A percentile compares a stretch with the other conserved stretches of the same genome.
phyloP scores from a whole-genome alignment of 64 coral and sea anemone species.

The Stichodactyla helianthus region DNA sequence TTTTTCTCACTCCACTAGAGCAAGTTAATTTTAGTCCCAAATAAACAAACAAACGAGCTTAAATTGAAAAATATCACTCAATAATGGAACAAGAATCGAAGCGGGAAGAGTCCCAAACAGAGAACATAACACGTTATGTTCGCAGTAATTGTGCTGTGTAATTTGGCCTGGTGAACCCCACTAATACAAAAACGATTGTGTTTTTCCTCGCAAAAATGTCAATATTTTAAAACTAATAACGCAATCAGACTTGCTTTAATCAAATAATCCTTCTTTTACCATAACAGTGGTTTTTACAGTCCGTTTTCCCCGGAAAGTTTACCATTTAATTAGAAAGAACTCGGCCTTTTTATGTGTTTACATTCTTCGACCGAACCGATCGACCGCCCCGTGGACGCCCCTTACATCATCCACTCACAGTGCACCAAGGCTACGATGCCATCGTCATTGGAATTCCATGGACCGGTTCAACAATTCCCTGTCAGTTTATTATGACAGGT shows the following conservation, averaged over 20 bases:
- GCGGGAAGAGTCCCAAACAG: no score
- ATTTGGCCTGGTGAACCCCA: not conserved
- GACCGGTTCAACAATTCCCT: not conserved
- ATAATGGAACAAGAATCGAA: no score
- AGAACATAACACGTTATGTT: no score
- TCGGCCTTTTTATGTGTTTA: not conserved
- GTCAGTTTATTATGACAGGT: not conserved
- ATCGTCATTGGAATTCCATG: not conserved
- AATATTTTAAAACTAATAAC: not conserved
- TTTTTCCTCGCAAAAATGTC: not conserved
- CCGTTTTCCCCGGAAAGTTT: not conserved
- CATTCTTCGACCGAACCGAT: not conserved
- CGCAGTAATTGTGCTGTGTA: no score
- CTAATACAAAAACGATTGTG: not conserved
- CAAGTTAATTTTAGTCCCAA: no score
- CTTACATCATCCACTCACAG: not conserved
- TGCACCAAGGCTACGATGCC: not conserved
- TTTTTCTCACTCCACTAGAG: no score
- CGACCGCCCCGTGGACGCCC: slow-evolving; percentile 8
- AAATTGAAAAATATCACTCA: no score
- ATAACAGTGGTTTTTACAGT: not conserved
- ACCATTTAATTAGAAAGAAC: not conserved
- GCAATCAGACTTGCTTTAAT: not conserved
- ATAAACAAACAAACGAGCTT: no score
- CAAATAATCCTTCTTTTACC: not conserved